Conservation (phyloP, 2,113 vertebrate genomes). For the Bostrychus sinensis region DNA sequence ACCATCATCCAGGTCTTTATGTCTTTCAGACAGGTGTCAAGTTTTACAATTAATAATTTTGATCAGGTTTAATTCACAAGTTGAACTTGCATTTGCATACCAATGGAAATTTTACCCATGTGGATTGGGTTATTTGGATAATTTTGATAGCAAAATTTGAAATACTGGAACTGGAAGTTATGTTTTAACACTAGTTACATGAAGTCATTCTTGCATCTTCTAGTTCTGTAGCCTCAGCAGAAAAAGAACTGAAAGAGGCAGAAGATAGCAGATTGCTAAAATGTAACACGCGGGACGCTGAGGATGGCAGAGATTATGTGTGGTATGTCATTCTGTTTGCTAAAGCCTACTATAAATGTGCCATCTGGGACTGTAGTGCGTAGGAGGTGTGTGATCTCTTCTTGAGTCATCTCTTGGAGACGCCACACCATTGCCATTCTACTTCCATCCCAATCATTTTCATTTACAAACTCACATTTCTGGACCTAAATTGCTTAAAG, state of each 20-base stretch:
- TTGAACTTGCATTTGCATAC: too few relatives aligned
- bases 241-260: background rate
- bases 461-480: conserved; percentile 12
- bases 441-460: conserved; percentile 20
- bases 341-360: conserved; percentile 20
- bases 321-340: conserved; percentile 24
- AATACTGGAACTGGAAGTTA: too few relatives aligned
- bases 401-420: conserved; percentile 29
- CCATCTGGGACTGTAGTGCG: conserved; percentile 23
- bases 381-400: conserved; percentile 35
- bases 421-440: conserved; percentile 16
- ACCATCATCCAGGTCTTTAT: too few relatives aligned
- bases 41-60: too few relatives aligned
- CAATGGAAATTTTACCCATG: too few relatives aligned
- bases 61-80: too few relatives aligned
- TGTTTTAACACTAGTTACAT: conserved; percentile 42
- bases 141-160: too few relatives aligned
- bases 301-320: conserved; percentile 7
- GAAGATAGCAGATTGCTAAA: conserved; percentile 1
- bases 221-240: conserved; percentile 31
- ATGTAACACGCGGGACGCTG: background rate
- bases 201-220: conserved; percentile 26
- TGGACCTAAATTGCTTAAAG: conserved; percentile 28
- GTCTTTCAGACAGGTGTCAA: too few relatives aligned
- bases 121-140: too few relatives aligned